Conservation (phyloP, 2,888 invertebrate genomes). For the Apodemia hepburni region DNA sequence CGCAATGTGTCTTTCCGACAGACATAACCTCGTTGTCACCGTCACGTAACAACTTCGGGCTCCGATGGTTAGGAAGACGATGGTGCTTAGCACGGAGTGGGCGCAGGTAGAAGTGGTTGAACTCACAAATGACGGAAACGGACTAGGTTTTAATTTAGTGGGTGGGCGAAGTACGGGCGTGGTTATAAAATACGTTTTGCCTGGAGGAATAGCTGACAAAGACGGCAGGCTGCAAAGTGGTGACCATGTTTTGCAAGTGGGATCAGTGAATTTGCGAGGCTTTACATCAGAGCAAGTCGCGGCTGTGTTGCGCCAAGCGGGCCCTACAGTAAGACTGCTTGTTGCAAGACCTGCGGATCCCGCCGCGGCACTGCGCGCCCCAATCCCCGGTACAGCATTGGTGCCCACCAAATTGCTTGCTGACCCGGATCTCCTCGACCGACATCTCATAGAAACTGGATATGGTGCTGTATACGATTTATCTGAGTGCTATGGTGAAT, state of each 20-base stretch:
- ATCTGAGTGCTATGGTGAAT: conserved; percentile 61
- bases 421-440: conserved; percentile 94
- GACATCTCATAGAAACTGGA: conserved; percentile 89
- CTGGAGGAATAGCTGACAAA: conserved; percentile 97
- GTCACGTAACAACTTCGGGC: conserved; percentile 70
- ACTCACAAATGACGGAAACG: conserved; percentile 97
- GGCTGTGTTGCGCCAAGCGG: conserved; percentile 85
- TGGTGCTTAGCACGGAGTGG: conserved; percentile 98
- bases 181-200: conserved; percentile 97
- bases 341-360: conserved; percentile 96
- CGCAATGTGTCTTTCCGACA: conserved; percentile 46
- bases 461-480: conserved; percentile 81
- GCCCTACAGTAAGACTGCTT: conserved; percentile 91
- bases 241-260: conserved; percentile 98
- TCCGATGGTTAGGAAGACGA: conserved; percentile 75
- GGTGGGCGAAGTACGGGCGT: conserved; percentile 99
- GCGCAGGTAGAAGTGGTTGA: conserved; percentile 99
- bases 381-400: conserved; percentile 91
- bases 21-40: conserved; percentile 62
- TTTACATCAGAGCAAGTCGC: conserved; percentile 97
- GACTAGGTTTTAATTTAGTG: conserved; percentile 98
- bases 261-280: conserved; percentile 96
- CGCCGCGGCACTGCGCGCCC: conserved; percentile 88
- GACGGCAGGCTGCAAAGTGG: conserved; percentile 97
- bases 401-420: conserved; percentile 95